Evolutionary conservation across 2,888 invertebrate species (phyloP).

Genomic region (Molorchus minor): DNA sequence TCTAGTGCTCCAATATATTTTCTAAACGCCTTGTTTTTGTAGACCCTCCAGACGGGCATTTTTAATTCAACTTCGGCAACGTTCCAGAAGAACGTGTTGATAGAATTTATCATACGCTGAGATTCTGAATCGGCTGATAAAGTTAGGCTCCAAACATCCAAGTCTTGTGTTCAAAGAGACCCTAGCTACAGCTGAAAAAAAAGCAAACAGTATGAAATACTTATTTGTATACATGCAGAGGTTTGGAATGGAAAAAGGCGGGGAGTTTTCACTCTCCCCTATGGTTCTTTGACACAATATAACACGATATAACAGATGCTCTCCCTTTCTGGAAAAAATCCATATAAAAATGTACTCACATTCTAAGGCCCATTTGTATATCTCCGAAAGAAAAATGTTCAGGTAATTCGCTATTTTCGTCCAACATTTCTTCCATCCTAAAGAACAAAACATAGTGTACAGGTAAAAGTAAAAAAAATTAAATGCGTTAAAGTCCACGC

Average conservation of each 20-base stretch:
- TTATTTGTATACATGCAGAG: neutral
- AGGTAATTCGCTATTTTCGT: slow-evolving; percentile 71
- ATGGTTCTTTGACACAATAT: no score
- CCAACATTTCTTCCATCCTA: slow-evolving; percentile 72
- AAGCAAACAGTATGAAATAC: neutral
- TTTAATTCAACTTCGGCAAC: slow-evolving; percentile 78
- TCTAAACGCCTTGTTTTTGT: slow-evolving; percentile 75
- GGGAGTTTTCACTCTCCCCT: no score
- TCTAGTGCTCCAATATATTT: slow-evolving; percentile 77
- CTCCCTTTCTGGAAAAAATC: no score
- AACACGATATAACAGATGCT: no score
- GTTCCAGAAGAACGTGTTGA: slow-evolving; percentile 80
- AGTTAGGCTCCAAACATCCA: slow-evolving; percentile 72
- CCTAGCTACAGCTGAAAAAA: slow-evolving; percentile 75
- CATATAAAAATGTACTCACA: slow-evolving; percentile 70
- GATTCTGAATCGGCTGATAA: slow-evolving; percentile 69
- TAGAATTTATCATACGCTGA: slow-evolving; percentile 79
- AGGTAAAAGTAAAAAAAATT: no score
- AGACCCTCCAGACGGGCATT: slow-evolving; percentile 79
- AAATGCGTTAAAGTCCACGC: no score
- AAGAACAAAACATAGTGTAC: slow-evolving; percentile 53
- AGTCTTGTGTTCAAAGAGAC: slow-evolving; percentile 84
- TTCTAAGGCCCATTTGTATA: slow-evolving; percentile 84
- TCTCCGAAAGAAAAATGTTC: slow-evolving; percentile 74
- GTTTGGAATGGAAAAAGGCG: no score